Percentiles rank a stretch among this genome's conserved stretches.
phyloP scores from a whole-genome alignment of 2,113 vertebrate genomes.

The Indicator indicator region DNA sequence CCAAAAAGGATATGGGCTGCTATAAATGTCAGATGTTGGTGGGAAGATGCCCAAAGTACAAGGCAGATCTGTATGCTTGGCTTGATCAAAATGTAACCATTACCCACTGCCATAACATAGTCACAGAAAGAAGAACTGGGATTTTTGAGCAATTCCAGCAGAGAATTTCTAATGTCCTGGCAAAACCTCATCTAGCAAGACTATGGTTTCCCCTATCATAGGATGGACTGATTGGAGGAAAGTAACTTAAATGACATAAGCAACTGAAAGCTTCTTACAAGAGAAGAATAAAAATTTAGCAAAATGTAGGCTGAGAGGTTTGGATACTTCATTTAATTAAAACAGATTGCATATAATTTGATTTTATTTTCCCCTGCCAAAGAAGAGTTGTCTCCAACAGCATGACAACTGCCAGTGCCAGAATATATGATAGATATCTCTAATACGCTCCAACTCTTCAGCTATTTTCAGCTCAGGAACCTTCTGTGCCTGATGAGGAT shows the following conservation, averaged over 20 bases:
- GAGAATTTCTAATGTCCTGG: background rate
- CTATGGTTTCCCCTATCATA: background rate
- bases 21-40: background rate
- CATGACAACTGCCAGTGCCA: conserved; percentile 31
- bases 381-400: conserved; percentile 28
- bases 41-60: background rate
- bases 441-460: conserved; percentile 20
- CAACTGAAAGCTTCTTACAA: background rate
- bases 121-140: background rate
- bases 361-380: conserved; percentile 24
- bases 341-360: conserved; percentile 49
- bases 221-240: background rate
- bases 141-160: background rate
- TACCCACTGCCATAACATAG: background rate
- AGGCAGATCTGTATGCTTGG: background rate
- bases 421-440: conserved; percentile 30
- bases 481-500: conserved; percentile 23
- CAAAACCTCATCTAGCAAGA: background rate
- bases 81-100: background rate
- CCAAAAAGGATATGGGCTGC: background rate
- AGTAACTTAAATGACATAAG: background rate
- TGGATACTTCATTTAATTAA: conserved; percentile 43
- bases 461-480: conserved; percentile 21
- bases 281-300: background rate
- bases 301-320: conserved; percentile 4